Conservation (phyloP, 2,888 invertebrate genomes). For the Leucophenga montana region DNA sequence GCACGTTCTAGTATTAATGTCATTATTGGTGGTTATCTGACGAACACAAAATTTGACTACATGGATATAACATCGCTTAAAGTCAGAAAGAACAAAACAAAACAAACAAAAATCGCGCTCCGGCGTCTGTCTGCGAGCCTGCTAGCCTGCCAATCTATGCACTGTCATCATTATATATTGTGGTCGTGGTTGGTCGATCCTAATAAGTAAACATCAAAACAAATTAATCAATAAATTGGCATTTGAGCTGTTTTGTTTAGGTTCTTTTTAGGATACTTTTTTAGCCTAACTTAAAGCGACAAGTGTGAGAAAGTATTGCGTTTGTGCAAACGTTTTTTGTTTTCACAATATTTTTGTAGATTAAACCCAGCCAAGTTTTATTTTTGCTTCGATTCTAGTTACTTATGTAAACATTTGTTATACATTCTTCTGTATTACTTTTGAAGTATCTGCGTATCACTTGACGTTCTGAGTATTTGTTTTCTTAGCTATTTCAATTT, state of each 20-base stretch:
- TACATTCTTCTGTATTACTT: too few relatives aligned
- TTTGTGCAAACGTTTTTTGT: conserved; percentile 7
- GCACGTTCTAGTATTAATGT: conserved; percentile 7
- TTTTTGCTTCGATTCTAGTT: too few relatives aligned
- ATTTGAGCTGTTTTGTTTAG: conserved; percentile 39
- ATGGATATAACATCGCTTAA: background rate
- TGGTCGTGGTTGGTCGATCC: background rate
- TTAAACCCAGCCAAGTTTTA: too few relatives aligned
- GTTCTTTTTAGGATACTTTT: conserved; percentile 54
- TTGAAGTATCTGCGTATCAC: too few relatives aligned
- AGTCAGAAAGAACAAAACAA: too few relatives aligned
- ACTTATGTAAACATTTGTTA: too few relatives aligned
- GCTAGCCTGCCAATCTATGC: too few relatives aligned
- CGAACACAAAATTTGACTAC: conserved; percentile 27
- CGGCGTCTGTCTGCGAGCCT: conserved; percentile 2
- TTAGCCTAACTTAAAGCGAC: conserved; percentile 26
- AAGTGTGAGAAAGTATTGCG: conserved; percentile 32
- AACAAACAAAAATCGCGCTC: background rate
- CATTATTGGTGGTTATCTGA: conserved; percentile 29
- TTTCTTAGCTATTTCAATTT: too few relatives aligned
- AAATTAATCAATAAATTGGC: conserved; percentile 62
- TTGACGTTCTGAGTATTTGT: too few relatives aligned
- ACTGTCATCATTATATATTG: background rate
- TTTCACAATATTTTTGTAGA: background rate
- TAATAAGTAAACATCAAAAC: conserved; percentile 49